phyloP scores from a whole-genome alignment of 2,888 invertebrate genomes.

The Periphyllus acericola region DNA sequence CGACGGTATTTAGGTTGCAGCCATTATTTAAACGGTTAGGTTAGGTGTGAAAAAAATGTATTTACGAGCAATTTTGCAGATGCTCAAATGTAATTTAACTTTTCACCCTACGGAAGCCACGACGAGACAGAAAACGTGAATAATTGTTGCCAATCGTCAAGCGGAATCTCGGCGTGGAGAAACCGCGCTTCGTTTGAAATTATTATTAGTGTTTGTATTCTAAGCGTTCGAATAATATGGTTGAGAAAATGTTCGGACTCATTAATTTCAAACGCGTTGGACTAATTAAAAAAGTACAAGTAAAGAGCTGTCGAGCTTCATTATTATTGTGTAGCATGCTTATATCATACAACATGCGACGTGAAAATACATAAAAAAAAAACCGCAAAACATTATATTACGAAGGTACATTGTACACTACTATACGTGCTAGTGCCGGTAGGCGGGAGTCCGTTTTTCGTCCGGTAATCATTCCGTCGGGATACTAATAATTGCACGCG shows the following conservation, averaged over 20 bases:
- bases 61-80: too few relatives aligned
- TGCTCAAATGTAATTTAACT: too few relatives aligned
- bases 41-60: too few relatives aligned
- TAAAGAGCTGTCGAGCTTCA: too few relatives aligned
- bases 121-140: not conserved
- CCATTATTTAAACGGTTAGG: not conserved
- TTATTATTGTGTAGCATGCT: not conserved
- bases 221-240: not conserved
- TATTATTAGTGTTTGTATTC: not conserved
- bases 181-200: not conserved
- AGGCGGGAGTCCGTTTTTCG: not conserved
- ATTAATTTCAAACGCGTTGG: not conserved
- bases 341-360: not conserved
- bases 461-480: not conserved
- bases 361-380: slow-evolving; percentile 16
- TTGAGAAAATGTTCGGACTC: not conserved
- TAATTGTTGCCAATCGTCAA: not conserved
- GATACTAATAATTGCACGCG: not conserved
- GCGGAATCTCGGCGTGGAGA: not conserved
- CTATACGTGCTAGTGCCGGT: not conserved
- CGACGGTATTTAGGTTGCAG: not conserved
- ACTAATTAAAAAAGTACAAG: not conserved
- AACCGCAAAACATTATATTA: not conserved
- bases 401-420: not conserved
- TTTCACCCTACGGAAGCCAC: not conserved